phyloP scores from a whole-genome alignment of 2,113 vertebrate species.

The Cepphus grylle region DNA sequence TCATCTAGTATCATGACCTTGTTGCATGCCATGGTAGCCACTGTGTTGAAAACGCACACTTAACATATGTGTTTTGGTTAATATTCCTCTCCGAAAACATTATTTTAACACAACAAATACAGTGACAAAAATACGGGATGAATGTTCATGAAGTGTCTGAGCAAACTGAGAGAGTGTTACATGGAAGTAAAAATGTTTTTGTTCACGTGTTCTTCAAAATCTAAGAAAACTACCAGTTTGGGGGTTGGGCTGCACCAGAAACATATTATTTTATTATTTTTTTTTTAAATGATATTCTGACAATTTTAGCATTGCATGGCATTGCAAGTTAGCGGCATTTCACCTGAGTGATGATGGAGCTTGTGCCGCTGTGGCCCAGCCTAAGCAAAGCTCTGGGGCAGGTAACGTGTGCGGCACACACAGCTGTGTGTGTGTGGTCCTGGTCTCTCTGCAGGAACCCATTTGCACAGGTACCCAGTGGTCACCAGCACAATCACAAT shows the following conservation, averaged over 20 bases:
- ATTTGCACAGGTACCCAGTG: neutral
- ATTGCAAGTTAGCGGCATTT: neutral
- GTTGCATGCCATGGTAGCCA: neutral
- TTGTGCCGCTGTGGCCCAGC: neutral
- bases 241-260: neutral
- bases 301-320: neutral
- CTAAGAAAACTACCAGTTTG: neutral
- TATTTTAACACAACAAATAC: neutral
- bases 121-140: neutral
- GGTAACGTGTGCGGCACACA: accelerated
- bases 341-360: neutral
- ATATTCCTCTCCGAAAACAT: neutral
- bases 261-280: too few relatives aligned
- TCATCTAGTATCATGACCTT: neutral
- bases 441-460: neutral
- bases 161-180: neutral
- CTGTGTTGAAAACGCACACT: neutral
- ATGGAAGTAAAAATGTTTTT: neutral
- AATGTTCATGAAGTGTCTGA: neutral
- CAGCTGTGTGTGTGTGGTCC: neutral
- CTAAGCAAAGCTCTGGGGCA: neutral
- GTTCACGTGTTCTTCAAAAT: neutral
- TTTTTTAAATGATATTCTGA: neutral
- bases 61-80: neutral
- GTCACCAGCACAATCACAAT: neutral